Evolutionary conservation across 2,888 invertebrate species (phyloP), one percentile per base, ranked within the genome.

Genomic region (Meghimatium bilineatum): DNA sequence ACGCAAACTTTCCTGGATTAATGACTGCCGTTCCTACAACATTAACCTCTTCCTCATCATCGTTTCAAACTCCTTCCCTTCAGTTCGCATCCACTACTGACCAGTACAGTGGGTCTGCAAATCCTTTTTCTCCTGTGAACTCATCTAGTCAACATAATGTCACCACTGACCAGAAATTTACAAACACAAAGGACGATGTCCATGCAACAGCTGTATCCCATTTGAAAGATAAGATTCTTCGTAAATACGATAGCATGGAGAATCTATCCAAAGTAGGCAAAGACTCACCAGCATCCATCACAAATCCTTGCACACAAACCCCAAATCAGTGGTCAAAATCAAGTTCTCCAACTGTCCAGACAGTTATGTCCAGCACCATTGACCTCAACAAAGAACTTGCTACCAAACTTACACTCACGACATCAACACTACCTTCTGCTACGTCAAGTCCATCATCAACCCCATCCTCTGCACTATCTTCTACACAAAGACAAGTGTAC

Each of bases 171-270:
- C 76, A 78, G 1, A 81, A 44, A n/a, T 38, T 32, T 32, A 38
- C 71, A 34, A 79, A 76, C 71, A 77, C 56, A 8, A 85, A 86
- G 26, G 87, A 88, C 26, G 88, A 86, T 77, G 85, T 88, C 56
- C 90, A 90, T 84, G 88, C 87, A 20, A 86, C 88, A 12, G 88
- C 90, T 8, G 88, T 90, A 74, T 87, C 89, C 6, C 88, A 90
- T 69, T 87, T 92, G 32, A 91, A 91, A 80, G 91, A 92, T 80
- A 91, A 91, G 84, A 83, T 91, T 32, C 85, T 90, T 82, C 85
- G 89, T 49, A 90, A 89, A 83, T 90, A 88, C 82, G 89, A 90
- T 84, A 91, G 90, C 84, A 87, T 87, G 83, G 90, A 91, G 83
- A 90, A 90, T 75, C 86, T 91, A 29, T 86, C 82, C 80, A 89